A percentile compares a stretch with the other conserved stretches of the same genome.
phyloP scores from a whole-genome alignment of 1,140 invertebrate genomes.

The Anthonomus grandis region DNA sequence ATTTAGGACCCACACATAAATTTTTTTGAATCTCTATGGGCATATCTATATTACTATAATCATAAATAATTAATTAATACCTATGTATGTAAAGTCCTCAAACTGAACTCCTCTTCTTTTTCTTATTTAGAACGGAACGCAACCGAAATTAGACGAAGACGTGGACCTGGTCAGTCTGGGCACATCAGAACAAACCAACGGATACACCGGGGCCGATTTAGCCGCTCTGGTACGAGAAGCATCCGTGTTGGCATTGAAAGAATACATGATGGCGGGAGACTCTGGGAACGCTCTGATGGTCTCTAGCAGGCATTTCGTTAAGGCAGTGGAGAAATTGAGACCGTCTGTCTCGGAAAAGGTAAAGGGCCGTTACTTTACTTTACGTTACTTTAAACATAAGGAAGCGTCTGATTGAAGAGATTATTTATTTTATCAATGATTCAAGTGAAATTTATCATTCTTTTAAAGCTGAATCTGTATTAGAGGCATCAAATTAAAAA shows the following conservation, averaged over 20 bases:
- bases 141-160: slow-evolving; percentile 70
- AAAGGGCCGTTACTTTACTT: too few species aligned
- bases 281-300: slow-evolving; percentile 46
- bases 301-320: slow-evolving; percentile 52
- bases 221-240: slow-evolving; percentile 83
- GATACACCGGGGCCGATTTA: slow-evolving; percentile 91
- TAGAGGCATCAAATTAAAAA: too few species aligned
- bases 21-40: too few species aligned
- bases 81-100: too few species aligned
- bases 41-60: too few species aligned
- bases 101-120: not conserved
- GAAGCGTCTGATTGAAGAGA: too few species aligned
- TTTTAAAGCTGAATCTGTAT: too few species aligned
- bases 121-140: slow-evolving; percentile 65
- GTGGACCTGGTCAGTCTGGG: slow-evolving; percentile 72
- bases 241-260: slow-evolving; percentile 69
- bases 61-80: too few species aligned
- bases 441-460: too few species aligned
- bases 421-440: too few species aligned
- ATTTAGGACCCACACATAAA: too few species aligned
- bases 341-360: slow-evolving; percentile 76
- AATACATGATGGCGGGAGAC: slow-evolving; percentile 53
- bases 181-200: slow-evolving; percentile 63
- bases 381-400: too few species aligned
- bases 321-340: slow-evolving; percentile 70